phyloP scores from a whole-genome alignment of 1,140 invertebrate genomes.

The Apis dorsata region DNA sequence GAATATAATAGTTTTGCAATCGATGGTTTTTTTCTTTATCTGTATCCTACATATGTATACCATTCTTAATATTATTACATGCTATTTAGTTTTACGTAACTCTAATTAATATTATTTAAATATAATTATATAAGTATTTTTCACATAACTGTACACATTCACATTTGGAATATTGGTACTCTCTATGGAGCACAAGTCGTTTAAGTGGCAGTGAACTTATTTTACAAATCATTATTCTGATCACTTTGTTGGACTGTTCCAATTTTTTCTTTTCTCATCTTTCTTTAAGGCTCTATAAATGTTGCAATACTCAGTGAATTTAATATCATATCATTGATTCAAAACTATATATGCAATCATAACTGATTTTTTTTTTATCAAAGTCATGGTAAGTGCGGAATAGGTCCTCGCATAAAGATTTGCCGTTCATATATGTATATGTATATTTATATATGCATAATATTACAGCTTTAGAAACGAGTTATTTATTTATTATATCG shows the following conservation, averaged over 20 bases:
- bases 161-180: conserved; percentile 70
- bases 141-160: conserved; percentile 74
- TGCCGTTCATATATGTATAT: conserved; percentile 38
- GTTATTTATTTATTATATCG: conserved; percentile 43
- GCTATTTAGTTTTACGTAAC: conserved; percentile 71
- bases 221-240: conserved; percentile 71
- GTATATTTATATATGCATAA: conserved; percentile 37
- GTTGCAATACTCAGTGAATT: conserved; percentile 57
- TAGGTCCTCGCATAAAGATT: conserved; percentile 55
- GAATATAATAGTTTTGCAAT: conserved; percentile 57
- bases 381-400: conserved; percentile 61
- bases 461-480: conserved; percentile 63
- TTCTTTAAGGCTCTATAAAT: conserved; percentile 59
- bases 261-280: conserved; percentile 34
- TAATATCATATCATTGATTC: conserved; percentile 64
- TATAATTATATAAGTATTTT: conserved; percentile 73
- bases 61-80: conserved; percentile 68
- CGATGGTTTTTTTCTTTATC: conserved; percentile 52
- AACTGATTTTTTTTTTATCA: conserved; percentile 63
- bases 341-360: conserved; percentile 64
- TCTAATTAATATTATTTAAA: conserved; percentile 70
- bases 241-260: conserved; percentile 66
- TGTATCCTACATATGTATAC: conserved; percentile 68
- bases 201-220: conserved; percentile 76
- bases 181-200: conserved; percentile 66